Evolutionary conservation across 2,797 vertebrate species (phyloP), one percentile per base, ranked within the genome.

Genomic region (Pantherophis vulpinus): DNA sequence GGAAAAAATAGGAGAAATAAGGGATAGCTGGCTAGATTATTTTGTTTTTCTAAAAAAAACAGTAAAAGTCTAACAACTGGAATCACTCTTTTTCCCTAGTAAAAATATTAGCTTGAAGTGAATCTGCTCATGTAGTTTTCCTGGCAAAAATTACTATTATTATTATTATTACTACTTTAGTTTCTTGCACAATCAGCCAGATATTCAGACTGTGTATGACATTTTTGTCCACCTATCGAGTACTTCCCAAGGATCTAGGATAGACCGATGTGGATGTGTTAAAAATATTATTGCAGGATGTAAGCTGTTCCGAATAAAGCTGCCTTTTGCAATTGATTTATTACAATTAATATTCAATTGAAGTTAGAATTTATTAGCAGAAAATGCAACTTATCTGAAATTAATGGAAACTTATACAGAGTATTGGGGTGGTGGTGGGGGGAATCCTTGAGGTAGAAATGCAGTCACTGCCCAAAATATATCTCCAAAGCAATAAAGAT

Each of bases 401-500:
- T 61, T 90, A 58, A 51, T 70, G 27, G 10, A 6, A 66, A 27
- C 3, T 66, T 23, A 90, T 70, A n/a, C 5, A 90, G 8, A 27
- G 37, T 37, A 90, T 59, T 59, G 20, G 27, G 12, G 13, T 51
- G 12, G 27, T 4, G 13, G 12, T 5, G 63, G 5, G 10, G 8
- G 54, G 70, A 13, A 18, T 20, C 29, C 51, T 56, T 88, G 29
- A 93, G 54, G 37, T 29, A 18, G 1, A 87, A 4, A 47, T 47
- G 25, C 12, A 87, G 55, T 89, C 47, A 89, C 29, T 83, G 55
- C 55, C 23, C 54, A 14, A 47, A 42, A 54, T 86, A 47, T 5
- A 90, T 51, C 59, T 90, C n/a, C 51, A 55, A 83, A 90, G 47
- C 42, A 90, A 59, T 61, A 60, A 90, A 87, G 89, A 87, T 90